These are phyloP conservation scores for Diuraphis noxia DNA, from an alignment of 1,140 invertebrate species.

Conservation along the genomic window DNA sequence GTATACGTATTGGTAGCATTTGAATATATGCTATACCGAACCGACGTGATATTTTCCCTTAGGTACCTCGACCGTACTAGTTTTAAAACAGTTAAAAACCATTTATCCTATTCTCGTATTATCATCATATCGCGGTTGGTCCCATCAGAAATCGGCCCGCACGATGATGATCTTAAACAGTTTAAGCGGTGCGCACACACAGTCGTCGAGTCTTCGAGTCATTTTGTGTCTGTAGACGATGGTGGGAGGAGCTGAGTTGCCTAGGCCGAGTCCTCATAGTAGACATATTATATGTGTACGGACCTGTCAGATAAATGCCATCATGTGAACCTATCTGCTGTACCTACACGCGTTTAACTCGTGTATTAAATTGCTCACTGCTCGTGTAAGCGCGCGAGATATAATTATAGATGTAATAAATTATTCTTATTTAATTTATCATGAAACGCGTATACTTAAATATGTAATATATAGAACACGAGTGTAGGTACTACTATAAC, in stretches of 20 bases:
- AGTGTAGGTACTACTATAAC: not conserved
- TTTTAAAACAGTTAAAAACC: not conserved
- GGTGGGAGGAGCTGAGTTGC: not conserved
- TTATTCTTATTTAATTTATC: constrained; percentile 23
- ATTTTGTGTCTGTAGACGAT: not conserved
- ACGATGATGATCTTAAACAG: not conserved
- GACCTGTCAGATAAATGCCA: not conserved
- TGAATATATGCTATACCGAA: not conserved
- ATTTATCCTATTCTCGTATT: not conserved
- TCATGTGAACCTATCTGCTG: not conserved
- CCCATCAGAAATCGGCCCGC: not conserved
- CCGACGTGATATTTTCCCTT: not conserved
- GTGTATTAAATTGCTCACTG: not conserved
- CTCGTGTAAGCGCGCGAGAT: not conserved
- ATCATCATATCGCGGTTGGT: not conserved
- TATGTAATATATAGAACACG: not conserved
- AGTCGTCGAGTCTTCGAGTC: not conserved
- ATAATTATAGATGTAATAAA: not conserved
- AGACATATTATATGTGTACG: not conserved
- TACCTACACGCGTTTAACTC: not conserved
- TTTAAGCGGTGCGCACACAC: not conserved
- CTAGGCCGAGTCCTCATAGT: not conserved
- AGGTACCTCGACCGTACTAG: not conserved
- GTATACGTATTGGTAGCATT: not conserved
- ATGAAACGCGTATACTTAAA: not conserved